phyloP scores from a whole-genome alignment of 2,113 vertebrate genomes.

The Nycticebus coucang region DNA sequence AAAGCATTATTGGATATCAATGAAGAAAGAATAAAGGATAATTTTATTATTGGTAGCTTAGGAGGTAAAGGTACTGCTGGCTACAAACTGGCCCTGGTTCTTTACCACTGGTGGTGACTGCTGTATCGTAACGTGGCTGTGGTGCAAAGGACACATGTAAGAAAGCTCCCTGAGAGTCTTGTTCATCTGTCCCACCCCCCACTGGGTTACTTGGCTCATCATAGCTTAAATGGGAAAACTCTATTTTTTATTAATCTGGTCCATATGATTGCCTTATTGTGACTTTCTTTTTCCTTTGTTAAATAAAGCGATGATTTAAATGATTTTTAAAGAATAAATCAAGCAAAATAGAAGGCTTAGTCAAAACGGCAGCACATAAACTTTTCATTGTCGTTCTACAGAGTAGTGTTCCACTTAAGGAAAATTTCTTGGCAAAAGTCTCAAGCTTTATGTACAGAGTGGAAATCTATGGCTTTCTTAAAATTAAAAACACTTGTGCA shows the following conservation, averaged over 20 bases:
- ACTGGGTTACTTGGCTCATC: background rate
- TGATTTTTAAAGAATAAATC: background rate
- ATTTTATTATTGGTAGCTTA: background rate
- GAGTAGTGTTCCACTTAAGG: background rate
- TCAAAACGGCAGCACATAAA: background rate
- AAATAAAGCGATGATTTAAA: slow-evolving; percentile 35
- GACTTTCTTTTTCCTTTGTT: background rate
- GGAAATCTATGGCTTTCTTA: slow-evolving; percentile 10
- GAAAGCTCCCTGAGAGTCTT: background rate
- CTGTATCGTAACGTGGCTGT: no score
- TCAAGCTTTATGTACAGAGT: background rate
- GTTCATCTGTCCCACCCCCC: background rate
- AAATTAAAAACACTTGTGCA: background rate
- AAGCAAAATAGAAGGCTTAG: background rate
- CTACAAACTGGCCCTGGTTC: background rate
- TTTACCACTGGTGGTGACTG: background rate
- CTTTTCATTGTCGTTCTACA: background rate
- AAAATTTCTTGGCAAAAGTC: background rate
- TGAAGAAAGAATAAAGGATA: background rate
- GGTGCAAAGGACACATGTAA: background rate
- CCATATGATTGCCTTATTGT: background rate
- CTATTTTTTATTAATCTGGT: background rate
- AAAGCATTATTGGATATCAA: background rate
- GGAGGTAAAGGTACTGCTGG: background rate
- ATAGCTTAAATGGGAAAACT: background rate